A percentile compares a stretch with the other conserved stretches of the same genome.
phyloP scores from a whole-genome alignment of 2,113 vertebrate species.

The Gymnarchus niloticus region DNA sequence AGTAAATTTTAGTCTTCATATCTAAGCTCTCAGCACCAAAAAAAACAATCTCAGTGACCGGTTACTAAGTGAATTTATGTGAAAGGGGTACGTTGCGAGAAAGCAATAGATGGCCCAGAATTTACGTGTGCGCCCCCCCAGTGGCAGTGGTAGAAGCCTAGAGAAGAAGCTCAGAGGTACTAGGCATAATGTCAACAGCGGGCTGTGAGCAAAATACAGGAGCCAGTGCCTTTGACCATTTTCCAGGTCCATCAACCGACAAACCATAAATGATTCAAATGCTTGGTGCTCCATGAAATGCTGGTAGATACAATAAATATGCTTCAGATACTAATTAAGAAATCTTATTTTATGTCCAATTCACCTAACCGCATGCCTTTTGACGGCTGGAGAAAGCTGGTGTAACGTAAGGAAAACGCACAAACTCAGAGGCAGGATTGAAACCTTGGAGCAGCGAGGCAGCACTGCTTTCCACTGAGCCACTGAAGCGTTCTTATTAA shows the following conservation, averaged over 20 bases:
- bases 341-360: neutral
- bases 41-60: neutral
- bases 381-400: neutral
- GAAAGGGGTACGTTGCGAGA: neutral
- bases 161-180: conserved; percentile 28
- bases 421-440: neutral
- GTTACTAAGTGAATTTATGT: neutral
- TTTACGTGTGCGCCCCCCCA: neutral
- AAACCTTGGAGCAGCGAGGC: too few species aligned
- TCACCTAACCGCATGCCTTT: neutral
- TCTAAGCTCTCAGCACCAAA: neutral
- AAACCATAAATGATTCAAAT: conserved; percentile 18
- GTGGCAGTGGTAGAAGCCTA: conserved; percentile 22
- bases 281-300: conserved; percentile 23
- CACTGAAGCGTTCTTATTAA: neutral
- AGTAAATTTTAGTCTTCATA: neutral
- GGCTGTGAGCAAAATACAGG: conserved; percentile 30
- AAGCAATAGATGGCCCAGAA: conserved; percentile 15
- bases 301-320: neutral
- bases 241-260: conserved; percentile 21
- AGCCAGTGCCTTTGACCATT: conserved; percentile 39
- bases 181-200: conserved; percentile 37
- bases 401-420: neutral
- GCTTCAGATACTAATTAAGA: neutral
- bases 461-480: too few species aligned